Evolutionary conservation across 2,888 invertebrate genomes (phyloP), one percentile per base, ranked within the genome.

Genomic region (Eristalinus aeneus): DNA sequence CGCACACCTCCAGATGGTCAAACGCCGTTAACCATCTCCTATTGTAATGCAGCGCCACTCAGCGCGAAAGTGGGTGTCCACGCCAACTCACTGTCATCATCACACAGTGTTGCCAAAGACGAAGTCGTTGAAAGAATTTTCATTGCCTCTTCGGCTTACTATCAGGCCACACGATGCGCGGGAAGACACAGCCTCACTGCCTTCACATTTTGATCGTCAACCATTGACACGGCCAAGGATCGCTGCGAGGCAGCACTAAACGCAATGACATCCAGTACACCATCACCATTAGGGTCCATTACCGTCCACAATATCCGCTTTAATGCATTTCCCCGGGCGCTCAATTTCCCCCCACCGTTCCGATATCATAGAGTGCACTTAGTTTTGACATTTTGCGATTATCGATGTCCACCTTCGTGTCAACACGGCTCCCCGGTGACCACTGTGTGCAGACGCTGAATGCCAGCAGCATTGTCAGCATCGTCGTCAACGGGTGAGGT

Each of bases 341-440:
- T 6, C 22, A 16, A 34, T 8, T 31, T 53, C 36, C 20, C 16
- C 8, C 46, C 54, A 9, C n/a, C 46, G 11, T 22, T 54, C 5
- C 64, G 63, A 61, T 78, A 86, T 82, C 82, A 81, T 71, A 74
- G 71, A 74, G 69, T 86, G 86, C 86, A 86, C 86, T 86, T 86
- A 86, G 82, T 81, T 86, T 82, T 78, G 86, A 81, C 86, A 71
- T 81, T 58, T 71, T 72, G 53, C 77, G 77, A 82, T 82, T 77
- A 78, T 68, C 60, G 46, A 46, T 86, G 78, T 86, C 86, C 86
- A 82, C 77, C 82, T 82, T 82, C 78, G 82, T 86, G 86, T 80
- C 77, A 81, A 23, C 46, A 72, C 58, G 67, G 63, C 39, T 69
- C 60, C 36, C 64, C 64, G 39, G 22, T 72, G 71, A 72, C 69